Evolutionary conservation across 2,113 vertebrate species (phyloP), one percentile per base, ranked within the genome.

Genomic region (Turdus rufiventris): DNA sequence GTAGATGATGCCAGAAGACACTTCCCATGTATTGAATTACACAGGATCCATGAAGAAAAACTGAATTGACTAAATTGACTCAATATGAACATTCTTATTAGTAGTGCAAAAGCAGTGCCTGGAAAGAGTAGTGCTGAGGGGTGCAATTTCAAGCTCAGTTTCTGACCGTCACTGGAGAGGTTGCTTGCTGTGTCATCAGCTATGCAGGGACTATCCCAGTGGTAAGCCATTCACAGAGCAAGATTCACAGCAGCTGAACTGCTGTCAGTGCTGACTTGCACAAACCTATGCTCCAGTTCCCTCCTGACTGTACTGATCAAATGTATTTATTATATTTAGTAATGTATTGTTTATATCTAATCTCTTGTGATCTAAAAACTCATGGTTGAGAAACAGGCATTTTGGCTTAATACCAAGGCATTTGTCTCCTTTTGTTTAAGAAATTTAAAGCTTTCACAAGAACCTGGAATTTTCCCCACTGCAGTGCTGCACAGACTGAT

Each of bases 361-460:
- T 83, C 20, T 85, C 40, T 65, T 96, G 48, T 62, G 84, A 85
- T 47, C 10, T 50, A 71, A 77, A 71, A 56, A 14, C 12, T 40
- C 1, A 0, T 82, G 61, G 31, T 40, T 95, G 28, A 36, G 12
- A 45, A 88, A n/a, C 15, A 79, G 65, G 31, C 34, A 56, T 70
- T 86, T 91, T 70, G 48, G 29, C 31, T 58, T 77, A 47, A 10
- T 50, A n/a, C 2, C 26, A 66, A 58, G 11, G 14, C 16, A 84
- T 67, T 5, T 7, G 28, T 82, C 40, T 71, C 10, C 86, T 26
- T 62, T 61, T 87, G 58, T 83, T 91, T 70, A 93, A 94, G 75
- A 96, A 95, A 90, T 72, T 51, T 80, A 74, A 95, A 48, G 10
- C 34, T 95, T 87, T 95, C 70, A 75, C 43, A 38, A 94, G 60